A percentile compares a stretch with the other conserved stretches of the same genome.
Conservation (phyloP, 1,140 invertebrate genomes). For the Acromyrmex echinatior region DNA sequence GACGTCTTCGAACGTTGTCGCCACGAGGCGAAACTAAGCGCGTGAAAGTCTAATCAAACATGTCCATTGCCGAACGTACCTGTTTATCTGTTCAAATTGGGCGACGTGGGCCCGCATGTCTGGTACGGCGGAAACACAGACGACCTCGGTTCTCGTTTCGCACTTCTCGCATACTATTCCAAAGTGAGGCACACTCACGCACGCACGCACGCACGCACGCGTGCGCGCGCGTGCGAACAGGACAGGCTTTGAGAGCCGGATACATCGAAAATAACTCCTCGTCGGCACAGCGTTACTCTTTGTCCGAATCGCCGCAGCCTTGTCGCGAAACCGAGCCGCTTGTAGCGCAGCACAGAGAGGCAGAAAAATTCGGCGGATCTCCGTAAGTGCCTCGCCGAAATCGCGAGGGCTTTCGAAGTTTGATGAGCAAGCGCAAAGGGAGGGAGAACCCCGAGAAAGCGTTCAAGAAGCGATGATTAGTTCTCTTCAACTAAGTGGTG, state of each 20-base stretch:
- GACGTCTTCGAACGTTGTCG: not conserved
- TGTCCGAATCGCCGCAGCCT: conserved; percentile 22
- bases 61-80: not conserved
- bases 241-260: not conserved
- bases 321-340: conserved; percentile 15
- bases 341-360: not conserved
- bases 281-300: conserved; percentile 36
- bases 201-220: too few species aligned
- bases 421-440: not conserved
- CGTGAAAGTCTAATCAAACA: conserved; percentile 45
- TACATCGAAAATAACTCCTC: conserved; percentile 35
- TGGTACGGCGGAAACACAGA: conserved; percentile 14
- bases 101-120: conserved; percentile 9
- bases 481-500: not conserved
- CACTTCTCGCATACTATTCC: conserved; percentile 10
- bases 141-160: conserved; percentile 25
- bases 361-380: conserved; percentile 49
- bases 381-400: conserved; percentile 35
- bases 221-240: not conserved
- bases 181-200: conserved; percentile 2
- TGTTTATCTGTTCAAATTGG: conserved; percentile 2
- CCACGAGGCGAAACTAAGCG: not conserved
- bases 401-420: not conserved
- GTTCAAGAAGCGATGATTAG: not conserved
- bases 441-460: too few species aligned